Base-by-base conservation (phyloP, 2,888 invertebrate species). In the Mesorhabditis sp. region DNA sequence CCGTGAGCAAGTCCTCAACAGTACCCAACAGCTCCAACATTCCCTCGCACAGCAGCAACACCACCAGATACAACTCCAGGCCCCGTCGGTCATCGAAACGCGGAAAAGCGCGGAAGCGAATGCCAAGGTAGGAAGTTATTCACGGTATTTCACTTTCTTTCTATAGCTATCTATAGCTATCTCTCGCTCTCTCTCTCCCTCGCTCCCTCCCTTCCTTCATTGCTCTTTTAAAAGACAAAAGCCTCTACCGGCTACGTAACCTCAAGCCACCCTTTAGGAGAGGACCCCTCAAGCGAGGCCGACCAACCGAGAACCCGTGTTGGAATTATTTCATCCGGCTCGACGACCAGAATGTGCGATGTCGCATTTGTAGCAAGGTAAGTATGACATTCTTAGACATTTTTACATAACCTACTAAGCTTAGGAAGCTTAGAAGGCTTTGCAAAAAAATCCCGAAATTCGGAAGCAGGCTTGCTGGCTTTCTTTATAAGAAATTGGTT, bases 291-390 rank as follows among this genome's bases (percentile, higher is more conserved):
- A 78, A 76, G 67, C 67, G 78, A 44, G 78, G 78, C 7, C 65
- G 80, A 42, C 80, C 80, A 6, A 80, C 80, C 10, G 76, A 78
- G 65, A 80, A 80, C 67, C 80, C 80, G 4, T 80, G 80, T 68
- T 80, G 80, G 80, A 70, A 71, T 44, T 76, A 78, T 67, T 80
- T 80, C 65, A 70, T 69, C 42, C 72, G 80, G 43, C 68, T 78
- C 58, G 78, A 80, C 63, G 78, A 80, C 65, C 76, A 76, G 45
- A 72, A 76, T 43, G 80, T 80, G 6, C 72, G 74, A 15, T 80
- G 80, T 67, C 62, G 74, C 6, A 66, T 77, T 43, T 78, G 80
- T 70, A 74, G 74, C 28, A 80, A 78, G 71, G 79, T 76, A 4
- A 5, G 74, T 67, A 4, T 45, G 28, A 28, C 2, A 28, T 28